These are phyloP conservation scores for Corapipo altera DNA, from an alignment of 2,113 vertebrate genomes.

Conservation along the genomic window DNA sequence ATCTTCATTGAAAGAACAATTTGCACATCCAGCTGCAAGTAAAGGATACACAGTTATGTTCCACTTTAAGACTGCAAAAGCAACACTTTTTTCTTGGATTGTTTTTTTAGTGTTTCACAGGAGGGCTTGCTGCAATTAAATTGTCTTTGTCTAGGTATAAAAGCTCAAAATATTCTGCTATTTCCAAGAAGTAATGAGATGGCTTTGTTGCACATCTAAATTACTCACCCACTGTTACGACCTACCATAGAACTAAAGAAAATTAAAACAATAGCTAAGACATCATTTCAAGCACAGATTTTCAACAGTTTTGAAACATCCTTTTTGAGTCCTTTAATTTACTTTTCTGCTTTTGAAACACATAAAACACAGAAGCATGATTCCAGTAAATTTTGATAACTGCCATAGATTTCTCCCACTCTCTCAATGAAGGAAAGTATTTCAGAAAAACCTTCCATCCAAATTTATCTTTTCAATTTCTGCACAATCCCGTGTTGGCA, in stretches of 20 bases:
- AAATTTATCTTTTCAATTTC: not conserved
- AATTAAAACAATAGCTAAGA: slow-evolving; percentile 12
- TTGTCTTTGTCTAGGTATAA: not conserved
- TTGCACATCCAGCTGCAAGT: not conserved
- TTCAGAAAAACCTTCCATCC: not conserved
- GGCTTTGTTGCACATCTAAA: slow-evolving; percentile 26
- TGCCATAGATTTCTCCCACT: not conserved
- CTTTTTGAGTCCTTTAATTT: not conserved
- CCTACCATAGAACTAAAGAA: not conserved
- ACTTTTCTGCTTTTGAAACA: slow-evolving; percentile 6
- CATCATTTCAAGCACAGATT: not conserved
- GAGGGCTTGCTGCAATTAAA: not conserved
- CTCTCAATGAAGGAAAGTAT: not conserved
- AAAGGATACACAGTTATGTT: not conserved
- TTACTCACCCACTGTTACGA: not conserved
- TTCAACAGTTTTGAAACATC: slow-evolving; percentile 1
- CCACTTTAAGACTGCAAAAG: not conserved
- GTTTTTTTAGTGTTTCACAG: not conserved
- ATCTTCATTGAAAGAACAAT: not conserved
- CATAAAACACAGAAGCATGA: not conserved
- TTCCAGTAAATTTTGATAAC: slow-evolving; percentile 27
- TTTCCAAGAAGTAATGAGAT: not conserved
- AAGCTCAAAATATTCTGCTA: slow-evolving; percentile 17
- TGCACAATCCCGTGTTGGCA: not conserved
- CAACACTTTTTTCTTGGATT: not conserved